Percentiles rank a stretch among this genome's conserved stretches.
These are phyloP conservation scores for Acrocephalus scirpaceus DNA, from an alignment of 2,797 vertebrate species.

Conservation along the genomic window DNA sequence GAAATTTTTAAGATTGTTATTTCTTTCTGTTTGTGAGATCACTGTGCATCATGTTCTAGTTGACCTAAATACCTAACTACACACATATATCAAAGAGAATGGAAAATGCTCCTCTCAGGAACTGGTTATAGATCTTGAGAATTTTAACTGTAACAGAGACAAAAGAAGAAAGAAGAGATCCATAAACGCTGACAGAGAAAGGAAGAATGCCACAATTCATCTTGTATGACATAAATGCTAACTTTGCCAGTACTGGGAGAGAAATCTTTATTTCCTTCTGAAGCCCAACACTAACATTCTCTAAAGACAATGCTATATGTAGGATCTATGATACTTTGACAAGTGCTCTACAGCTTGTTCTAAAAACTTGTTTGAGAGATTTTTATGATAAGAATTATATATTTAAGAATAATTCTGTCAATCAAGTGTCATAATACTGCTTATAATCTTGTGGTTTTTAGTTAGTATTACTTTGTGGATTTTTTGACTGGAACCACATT, in stretches of 20 bases:
- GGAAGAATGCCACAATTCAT: neutral
- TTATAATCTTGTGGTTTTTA: neutral
- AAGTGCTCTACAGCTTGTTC: neutral
- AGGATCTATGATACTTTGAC: neutral
- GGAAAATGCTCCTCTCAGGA: neutral
- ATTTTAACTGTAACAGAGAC: neutral
- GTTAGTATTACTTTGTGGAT: neutral
- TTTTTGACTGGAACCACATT: neutral
- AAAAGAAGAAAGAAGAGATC: neutral
- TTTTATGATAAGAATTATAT: neutral
- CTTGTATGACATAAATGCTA: neutral
- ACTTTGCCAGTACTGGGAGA: neutral
- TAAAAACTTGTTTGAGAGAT: neutral
- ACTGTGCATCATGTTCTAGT: neutral
- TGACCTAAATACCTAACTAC: neutral
- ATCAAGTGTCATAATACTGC: neutral
- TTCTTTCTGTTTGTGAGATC: neutral
- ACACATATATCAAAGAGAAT: neutral
- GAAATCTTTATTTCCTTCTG: constrained; percentile 27
- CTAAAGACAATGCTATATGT: neutral
- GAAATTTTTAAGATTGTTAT: neutral
- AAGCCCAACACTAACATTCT: neutral
- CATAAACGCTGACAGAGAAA: neutral
- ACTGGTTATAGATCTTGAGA: neutral
- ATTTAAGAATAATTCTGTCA: neutral